Evolutionary conservation across 2,797 vertebrate species (phyloP), one percentile per base, ranked within the genome.

Genomic region (Gambusia yucatana): DNA sequence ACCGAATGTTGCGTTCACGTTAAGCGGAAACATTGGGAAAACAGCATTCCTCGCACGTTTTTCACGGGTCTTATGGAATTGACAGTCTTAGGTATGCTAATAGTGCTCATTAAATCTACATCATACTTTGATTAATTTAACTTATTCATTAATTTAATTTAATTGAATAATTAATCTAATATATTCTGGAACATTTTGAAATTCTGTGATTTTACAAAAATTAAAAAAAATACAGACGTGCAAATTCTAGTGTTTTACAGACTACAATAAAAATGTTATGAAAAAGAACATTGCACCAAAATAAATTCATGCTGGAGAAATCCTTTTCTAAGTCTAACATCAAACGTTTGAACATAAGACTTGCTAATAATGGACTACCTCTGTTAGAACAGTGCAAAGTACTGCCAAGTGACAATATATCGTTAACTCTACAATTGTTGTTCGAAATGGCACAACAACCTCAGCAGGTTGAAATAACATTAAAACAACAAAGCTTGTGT

Each of bases 1-100:
- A 41, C 5, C 2, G 43, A 59, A 28, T 63, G 88, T 1, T 9
- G 72, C 83, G 0, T 94, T 93, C 77, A 88, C 0, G 50, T 17
- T 0, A 9, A 65, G 17, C 8, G 1, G 11, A 52, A 86, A 79
- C 0, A 61, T 30, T 10, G 0, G 48, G 22, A 73, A 77, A 74
- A 33, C 0, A n/a, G 1, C 0, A 0, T 1, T 10, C 2, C 0
- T 28, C 25, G 52, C 25, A 16, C 6, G 1, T 3, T 14, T 13
- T 59, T 14, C 57, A 59, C 57, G 14, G 14, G 16, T 61, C 33
- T 30, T 30, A 6, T 33, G 28, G 28, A 30, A 61, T 28, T 28
- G 55, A 13, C 10, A 6, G 13, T 61, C 28, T 61, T 61, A 61
- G 13, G 14, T 14, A 61, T 30, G 28, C 4, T 30, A 33, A 30